Evolutionary conservation across 1,140 invertebrate species (phyloP), one percentile per base, ranked within the genome.

Genomic region (Nomia melanderi): DNA sequence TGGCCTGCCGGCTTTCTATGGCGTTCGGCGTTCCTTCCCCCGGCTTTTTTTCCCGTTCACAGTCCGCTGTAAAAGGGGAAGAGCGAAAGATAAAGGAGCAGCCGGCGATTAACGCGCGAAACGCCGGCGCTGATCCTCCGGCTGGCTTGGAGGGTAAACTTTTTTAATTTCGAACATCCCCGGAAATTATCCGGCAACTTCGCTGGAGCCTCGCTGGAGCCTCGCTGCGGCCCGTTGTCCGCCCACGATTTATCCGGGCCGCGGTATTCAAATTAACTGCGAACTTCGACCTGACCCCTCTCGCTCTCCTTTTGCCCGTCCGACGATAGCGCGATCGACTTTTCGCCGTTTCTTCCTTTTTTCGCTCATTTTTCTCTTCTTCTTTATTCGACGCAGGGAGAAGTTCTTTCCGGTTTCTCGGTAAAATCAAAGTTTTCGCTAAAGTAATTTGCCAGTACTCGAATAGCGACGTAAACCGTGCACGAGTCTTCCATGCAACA

Each of bases 161-260:
- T 88, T 87, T 87, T 88, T 87, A 87, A 88, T 88, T 87, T 87
- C 80, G 83, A 85, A 81, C 85, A 87, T 87, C 84, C 84, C 76
- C 67, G 75, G 77, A 88, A 88, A 88, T 86, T 86, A 87, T 86
- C 83, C 78, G 73, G 47, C 50, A 87, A 88, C 79, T 81, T 87
- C 78, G 27, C n/a, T n/a, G n/a, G n/a, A 8, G 47, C 54, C n/a
- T 25, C 31, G 79, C 60, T 77, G 81, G 53, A 56, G 78, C 69
- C 50, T 50, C 53, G 29, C 25, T 57, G 39, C 14, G 39, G 39
- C 25, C 56, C 29, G 36, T 23, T 27, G 9, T 14, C 25, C 53
- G n/a, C 57, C 12, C 39, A 31, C n/a, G 66, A 77, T 44, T 60
- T 44, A 54, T 41, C 63, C 41, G 47, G 39, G 41, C 25, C 62